phyloP scores from a whole-genome alignment of 2,113 vertebrate genomes.

The Oryzias celebensis region DNA sequence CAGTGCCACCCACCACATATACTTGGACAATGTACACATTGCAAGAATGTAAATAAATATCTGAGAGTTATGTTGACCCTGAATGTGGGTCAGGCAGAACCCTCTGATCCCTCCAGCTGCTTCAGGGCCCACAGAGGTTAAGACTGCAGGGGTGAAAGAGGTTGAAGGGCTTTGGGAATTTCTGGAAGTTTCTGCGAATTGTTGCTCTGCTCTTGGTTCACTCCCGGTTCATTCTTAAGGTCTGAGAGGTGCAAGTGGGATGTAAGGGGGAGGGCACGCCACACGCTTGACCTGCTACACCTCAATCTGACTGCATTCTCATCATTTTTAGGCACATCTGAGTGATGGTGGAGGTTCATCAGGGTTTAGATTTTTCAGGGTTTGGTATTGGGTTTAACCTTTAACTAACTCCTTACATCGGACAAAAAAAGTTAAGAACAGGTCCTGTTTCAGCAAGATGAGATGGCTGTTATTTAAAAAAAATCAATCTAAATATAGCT shows the following conservation, averaged over 20 bases:
- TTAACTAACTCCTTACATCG: too few species aligned
- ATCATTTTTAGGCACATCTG: constrained; percentile 35
- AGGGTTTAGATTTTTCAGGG: neutral
- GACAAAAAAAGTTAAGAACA: too few species aligned
- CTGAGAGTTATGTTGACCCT: constrained; percentile 43
- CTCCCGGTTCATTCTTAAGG: constrained; percentile 63
- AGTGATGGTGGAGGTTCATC: neutral
- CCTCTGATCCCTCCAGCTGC: constrained; percentile 70
- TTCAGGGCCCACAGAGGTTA: constrained; percentile 58
- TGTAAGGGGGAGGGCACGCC: constrained; percentile 38
- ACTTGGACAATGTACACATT: too few species aligned
- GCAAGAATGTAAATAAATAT: constrained; percentile 16
- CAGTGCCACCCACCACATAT: too few species aligned
- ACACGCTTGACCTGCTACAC: constrained; percentile 62
- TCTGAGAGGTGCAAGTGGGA: constrained; percentile 54
- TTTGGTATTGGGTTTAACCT: neutral
- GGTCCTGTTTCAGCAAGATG: too few species aligned
- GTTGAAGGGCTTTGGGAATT: constrained; percentile 60
- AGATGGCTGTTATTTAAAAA: too few species aligned
- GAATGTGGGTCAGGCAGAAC: constrained; percentile 38
- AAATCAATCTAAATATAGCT: too few species aligned
- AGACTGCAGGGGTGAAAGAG: constrained; percentile 53
- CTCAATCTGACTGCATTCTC: constrained; percentile 43
- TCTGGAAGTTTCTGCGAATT: constrained; percentile 68
- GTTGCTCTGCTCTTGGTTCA: constrained; percentile 52